Base-by-base conservation (phyloP, 1,140 invertebrate genomes). In the Bombus waltoni region DNA sequence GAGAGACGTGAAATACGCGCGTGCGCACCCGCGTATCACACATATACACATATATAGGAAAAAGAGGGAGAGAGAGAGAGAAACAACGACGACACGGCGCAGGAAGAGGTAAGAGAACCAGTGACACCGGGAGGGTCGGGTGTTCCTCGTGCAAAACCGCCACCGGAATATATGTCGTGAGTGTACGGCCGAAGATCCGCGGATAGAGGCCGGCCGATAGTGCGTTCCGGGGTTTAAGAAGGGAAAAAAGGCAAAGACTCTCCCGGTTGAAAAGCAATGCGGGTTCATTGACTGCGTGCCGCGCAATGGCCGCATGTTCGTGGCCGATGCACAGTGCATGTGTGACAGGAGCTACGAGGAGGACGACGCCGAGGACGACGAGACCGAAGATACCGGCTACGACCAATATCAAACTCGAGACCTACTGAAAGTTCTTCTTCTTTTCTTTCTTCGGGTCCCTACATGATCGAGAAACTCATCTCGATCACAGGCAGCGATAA, bases 271-370 rank as follows among this genome's bases (percentile, higher is more conserved):
- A 91, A 90, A 91, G 87, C 86, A 89, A 91, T 88, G 90, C 87
- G 90, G 85, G 90, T 91, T 91, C 89, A 85, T 91, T 91, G 89
- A 90, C 89, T 91, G 87, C 89, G 87, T 76, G 89, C 38, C 85
- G 90, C 90, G 86, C 88, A 89, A 89, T 91, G 90, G 90, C 90
- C 86, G 90, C 86, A 89, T 88, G 90, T 75, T 91, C 87, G 87
- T 87, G 84, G 75, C 84, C 89, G 83, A 78, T 90, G 87, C 87
- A 82, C 87, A 87, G 77, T 87, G 87, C 76, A 82, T 83, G 89
- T 77, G 77, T 89, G 88, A 89, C 88, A 87, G 88, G 82, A 89
- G 89, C 90, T 82, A 85, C 82, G 78, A 72, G 38, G 75, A 86
- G 71, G 79, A 78, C 74, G 79, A 85, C 77, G 87, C 81, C 75